Base-by-base conservation (phyloP, 2,113 vertebrate species). In the Eidolon helvum region DNA sequence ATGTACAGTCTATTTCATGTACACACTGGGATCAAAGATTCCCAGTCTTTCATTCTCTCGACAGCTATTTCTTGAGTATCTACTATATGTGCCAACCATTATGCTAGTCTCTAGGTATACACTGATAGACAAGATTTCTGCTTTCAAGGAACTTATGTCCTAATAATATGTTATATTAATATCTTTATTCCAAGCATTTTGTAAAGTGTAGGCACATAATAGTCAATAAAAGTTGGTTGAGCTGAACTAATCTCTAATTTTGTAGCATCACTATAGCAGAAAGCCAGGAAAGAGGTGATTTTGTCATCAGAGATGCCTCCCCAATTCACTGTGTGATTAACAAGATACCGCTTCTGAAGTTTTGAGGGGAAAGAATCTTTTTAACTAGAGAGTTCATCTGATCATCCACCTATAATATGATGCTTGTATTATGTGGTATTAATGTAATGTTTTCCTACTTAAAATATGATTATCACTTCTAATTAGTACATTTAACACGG, bases 381-480 rank as follows among this genome's bases (percentile, higher is more conserved):
- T 88, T 57, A 61, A 68, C n/a, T 43, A 71, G n/a, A 65, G 38
- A 91, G 30, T 79, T 75, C 15, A 55, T 53, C 35, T 75, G 92
- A 65, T 92, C 40, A 95, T 57, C 86, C 10, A 87, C 21, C 40
- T 82, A 22, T 72, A 66, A 21, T 22, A 65, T 33, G 28, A 91
- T 50, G 63, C 16, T 90, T 87, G 11, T 75, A 71, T 75, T 94
- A 95, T 26, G 28, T 45, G 82, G 30, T 80, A 4, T 65, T 91
- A 69, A 69, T 66, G 59, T 79, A 91, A 79, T 90, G 15, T 69
- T 85, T 72, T 89, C 57, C 59, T 80, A 87, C 30, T 91, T 85
- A 85, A 96, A 88, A 94, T 83, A 63, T 35, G 33, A 53, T 93
- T 61, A 59, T 78, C 24, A 94, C 43, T 96, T 91, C 38, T 12